Evolutionary conservation across 1,140 invertebrate genomes (phyloP).

Genomic region (Caerostris darwini): DNA sequence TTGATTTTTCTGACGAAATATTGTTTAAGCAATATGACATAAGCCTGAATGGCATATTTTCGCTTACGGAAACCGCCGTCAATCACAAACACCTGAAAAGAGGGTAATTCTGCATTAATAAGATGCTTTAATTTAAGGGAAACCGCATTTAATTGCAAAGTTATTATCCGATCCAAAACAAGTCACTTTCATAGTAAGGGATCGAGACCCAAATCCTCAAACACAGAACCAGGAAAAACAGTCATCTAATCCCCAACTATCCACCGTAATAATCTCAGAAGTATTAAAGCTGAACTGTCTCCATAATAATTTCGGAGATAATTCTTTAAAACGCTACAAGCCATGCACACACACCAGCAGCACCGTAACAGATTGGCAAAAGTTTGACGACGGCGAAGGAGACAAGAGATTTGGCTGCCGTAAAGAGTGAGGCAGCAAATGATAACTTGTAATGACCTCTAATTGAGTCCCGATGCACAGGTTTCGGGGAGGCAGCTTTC

Average conservation of each 20-base stretch:
- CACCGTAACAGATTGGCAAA: slow-evolving; percentile 19
- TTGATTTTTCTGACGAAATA: no score
- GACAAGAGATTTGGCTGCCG: neutral
- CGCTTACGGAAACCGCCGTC: no score
- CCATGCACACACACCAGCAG: neutral
- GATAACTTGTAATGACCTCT: slow-evolving; percentile 60
- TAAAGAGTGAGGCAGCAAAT: slow-evolving; percentile 13
- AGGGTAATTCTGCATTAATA: no score
- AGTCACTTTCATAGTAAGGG: no score
- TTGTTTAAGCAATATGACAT: no score
- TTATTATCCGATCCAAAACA: no score
- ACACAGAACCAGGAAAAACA: neutral
- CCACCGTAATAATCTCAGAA: neutral
- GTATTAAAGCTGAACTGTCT: neutral
- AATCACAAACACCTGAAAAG: no score
- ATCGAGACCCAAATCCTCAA: no score
- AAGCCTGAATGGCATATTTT: no score
- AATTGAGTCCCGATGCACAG: slow-evolving; percentile 45
- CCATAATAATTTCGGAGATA: neutral
- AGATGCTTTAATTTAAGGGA: no score
- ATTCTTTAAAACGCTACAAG: slow-evolving; percentile 27
- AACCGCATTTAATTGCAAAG: no score
- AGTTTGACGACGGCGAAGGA: neutral
- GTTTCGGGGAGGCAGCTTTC: no score
- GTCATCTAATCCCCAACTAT: slow-evolving; percentile 1